Conservation (phyloP, 2,888 invertebrate genomes). For the Sympetrum striolatum region DNA sequence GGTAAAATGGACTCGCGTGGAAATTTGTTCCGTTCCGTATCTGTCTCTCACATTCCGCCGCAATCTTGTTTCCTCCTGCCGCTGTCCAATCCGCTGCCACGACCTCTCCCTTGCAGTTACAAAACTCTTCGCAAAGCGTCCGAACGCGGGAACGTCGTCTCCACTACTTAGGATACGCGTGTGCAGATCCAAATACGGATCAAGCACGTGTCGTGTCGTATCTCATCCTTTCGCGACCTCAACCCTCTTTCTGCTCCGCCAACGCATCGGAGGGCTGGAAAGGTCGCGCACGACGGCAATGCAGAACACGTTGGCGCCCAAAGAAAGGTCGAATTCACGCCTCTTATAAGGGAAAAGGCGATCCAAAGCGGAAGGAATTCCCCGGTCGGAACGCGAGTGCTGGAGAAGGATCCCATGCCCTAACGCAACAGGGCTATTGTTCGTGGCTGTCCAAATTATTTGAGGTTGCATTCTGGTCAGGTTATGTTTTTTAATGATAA, state of each 20-base stretch:
- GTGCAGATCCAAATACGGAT: neutral
- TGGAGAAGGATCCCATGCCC: no score
- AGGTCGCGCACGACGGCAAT: neutral
- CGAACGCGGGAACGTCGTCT: neutral
- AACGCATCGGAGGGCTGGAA: neutral
- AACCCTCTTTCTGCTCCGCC: neutral
- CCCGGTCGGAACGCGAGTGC: no score
- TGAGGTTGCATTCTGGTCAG: no score
- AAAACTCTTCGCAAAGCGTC: neutral
- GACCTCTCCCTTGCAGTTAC: neutral
- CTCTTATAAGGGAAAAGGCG: neutral
- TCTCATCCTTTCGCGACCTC: neutral
- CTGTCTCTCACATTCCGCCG: neutral
- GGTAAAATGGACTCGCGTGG: no score
- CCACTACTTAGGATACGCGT: neutral
- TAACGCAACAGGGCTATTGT: no score
- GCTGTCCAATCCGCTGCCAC: neutral
- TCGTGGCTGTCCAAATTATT: no score
- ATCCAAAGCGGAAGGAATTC: neutral
- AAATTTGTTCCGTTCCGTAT: no score
- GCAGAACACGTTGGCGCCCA: neutral
- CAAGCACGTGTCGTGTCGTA: neutral
- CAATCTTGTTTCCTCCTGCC: neutral
- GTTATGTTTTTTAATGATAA: no score
- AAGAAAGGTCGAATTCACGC: neutral